Evolutionary conservation across 2,797 vertebrate genomes (phyloP), one percentile per base, ranked within the genome.

Genomic region (Micropoecilia bifurca): DNA sequence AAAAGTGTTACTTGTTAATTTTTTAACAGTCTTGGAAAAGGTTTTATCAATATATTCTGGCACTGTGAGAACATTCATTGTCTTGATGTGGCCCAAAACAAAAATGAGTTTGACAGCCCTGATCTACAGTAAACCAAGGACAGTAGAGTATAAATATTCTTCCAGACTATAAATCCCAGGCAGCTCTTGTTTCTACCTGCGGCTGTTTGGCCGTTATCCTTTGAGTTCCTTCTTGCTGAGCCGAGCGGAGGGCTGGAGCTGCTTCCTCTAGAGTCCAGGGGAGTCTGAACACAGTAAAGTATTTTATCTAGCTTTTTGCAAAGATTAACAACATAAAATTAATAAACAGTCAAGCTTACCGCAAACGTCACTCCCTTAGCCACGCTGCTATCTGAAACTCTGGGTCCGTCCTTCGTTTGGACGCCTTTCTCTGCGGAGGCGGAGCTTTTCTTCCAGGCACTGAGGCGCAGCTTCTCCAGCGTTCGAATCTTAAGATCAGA

Each of bases 401-500:
- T 48, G 36, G 71, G 75, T 39, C 6, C 4, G 0, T 83, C 92
- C 92, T 36, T 63, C 1, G 88, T 85, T 57, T 88, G 84, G 16
- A 63, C 47, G 47, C 83, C 74, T 66, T 93, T 94, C 48, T 93
- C 87, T 93, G 86, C 83, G 86, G 47, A 43, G 20, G 78, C 13
- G 0, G 68, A 53, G 73, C 69, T 87, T 73, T 82, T 97, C 92
- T 96, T 98, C 97, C 96, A 98, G 75, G 95, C 89, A 47, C 95
- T 95, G 18, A 99, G 80, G 20, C 98, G 97, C 75, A 98, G 97
- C 81, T 95, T 96, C 88, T 98, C 98, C 95, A 99, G 94, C 55
- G 95, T 93, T 73, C 53, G 95, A 18, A 99, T 93, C 93, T 95
- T 9, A 8, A 84, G 28, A 71, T 25, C 1, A 57, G 7, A 39